phyloP scores from a whole-genome alignment of 2,888 invertebrate genomes.

The Hypomecis atomaria region DNA sequence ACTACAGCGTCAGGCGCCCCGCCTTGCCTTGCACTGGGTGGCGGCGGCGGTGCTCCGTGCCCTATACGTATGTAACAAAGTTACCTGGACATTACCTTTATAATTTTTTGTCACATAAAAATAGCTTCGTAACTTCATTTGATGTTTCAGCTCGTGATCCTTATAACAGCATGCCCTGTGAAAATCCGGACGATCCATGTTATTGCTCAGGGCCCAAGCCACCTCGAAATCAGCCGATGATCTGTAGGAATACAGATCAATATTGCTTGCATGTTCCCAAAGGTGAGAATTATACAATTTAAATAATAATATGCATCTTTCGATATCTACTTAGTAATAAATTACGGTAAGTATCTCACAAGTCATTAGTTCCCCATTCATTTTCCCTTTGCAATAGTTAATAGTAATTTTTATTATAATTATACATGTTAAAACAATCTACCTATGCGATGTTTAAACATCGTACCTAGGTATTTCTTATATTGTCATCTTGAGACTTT shows the following conservation, averaged over 20 bases:
- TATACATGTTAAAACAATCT: no score
- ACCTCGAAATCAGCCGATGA: conserved; percentile 59
- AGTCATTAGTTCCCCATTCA: no score
- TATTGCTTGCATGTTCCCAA: conserved; percentile 79
- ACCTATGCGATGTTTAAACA: background rate
- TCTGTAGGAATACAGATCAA: conserved; percentile 73
- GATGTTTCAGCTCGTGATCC: conserved; percentile 56
- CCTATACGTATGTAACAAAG: conserved; percentile 55
- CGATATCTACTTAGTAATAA: no score
- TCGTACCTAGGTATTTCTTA: background rate
- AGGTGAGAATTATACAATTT: conserved; percentile 60
- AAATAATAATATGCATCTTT: background rate
- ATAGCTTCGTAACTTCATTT: background rate
- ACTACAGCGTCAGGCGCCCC: conserved; percentile 36
- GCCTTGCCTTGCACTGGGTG: conserved; percentile 40
- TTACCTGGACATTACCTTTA: no score
- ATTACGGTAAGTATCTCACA: no score
- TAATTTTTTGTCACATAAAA: background rate
- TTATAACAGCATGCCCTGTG: conserved; percentile 71
- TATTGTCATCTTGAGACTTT: background rate
- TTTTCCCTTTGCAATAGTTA: no score
- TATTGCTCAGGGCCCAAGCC: conserved; percentile 71
- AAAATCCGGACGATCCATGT: conserved; percentile 71
- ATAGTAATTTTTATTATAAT: no score
- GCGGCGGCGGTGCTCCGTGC: conserved; percentile 54